Evolutionary conservation across 53 echinoderm and acorn worm species (phyloP).

Genomic region (Patiria pectinifera): DNA sequence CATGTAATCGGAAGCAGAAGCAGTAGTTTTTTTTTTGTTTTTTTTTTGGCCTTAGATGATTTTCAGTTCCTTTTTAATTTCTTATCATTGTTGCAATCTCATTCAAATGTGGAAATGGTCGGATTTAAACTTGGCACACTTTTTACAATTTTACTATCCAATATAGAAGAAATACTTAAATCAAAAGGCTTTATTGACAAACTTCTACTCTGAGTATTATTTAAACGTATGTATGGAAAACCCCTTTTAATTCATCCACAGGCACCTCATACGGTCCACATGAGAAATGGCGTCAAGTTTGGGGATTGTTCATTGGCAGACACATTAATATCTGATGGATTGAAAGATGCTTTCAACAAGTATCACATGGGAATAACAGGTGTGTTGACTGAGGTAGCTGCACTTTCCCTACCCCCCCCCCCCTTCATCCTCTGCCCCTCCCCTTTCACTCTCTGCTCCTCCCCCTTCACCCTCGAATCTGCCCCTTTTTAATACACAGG

Average conservation of each 20-base stretch:
- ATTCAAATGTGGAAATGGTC: too few species aligned
- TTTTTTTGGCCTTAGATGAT: too few species aligned
- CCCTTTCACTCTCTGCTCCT: not conserved
- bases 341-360: slow-evolving; percentile 87
- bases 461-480: too few species aligned
- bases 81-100: too few species aligned
- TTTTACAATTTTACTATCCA: too few species aligned
- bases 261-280: slow-evolving; percentile 90
- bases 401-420: not conserved
- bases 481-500: too few species aligned
- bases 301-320: slow-evolving; percentile 88
- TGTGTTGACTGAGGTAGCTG: slow-evolving; percentile 12
- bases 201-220: too few species aligned
- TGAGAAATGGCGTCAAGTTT: slow-evolving; percentile 86
- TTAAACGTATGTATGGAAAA: not conserved
- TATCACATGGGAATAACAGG: slow-evolving; percentile 99
- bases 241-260: slow-evolving; percentile 6
- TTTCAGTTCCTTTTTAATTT: too few species aligned
- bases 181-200: too few species aligned
- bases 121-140: too few species aligned
- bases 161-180: not conserved
- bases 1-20: too few species aligned
- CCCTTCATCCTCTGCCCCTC: not conserved
- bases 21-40: too few species aligned
- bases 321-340: slow-evolving; percentile 82